Base-by-base conservation (phyloP, 2,888 invertebrate species). In the Timandra comae region DNA sequence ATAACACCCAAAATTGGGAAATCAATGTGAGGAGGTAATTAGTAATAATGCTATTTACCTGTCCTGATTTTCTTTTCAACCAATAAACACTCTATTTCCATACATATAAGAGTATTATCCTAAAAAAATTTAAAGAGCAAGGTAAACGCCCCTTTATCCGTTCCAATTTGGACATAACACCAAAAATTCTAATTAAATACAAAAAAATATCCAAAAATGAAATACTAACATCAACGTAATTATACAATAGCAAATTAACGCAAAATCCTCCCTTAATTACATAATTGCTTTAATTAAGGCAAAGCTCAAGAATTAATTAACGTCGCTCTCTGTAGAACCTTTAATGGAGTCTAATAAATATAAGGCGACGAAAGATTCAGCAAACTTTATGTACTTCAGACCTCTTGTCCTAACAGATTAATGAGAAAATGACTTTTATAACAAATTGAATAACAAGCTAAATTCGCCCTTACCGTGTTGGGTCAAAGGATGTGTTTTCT, bases 311-410 rank as follows among this genome's bases (percentile, higher is more conserved):
- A 50, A 52, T 55, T 57, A 60, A 62, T 62, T 58, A 49, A 56
- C 50, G 48, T 42, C 42, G 41, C 43, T 44, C 42, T 40, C 44
- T 2, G 11, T 41, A 48, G 44, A 49, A 31, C 45, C 38, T 48
- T 44, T 42, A 49, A 49, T 46, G 33, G 30, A 35, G 40, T 43
- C 49, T 56, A 60, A 58, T 61, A 63, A 57, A 58, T 57, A 57
- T 57, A 63, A 59, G 60, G 56, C 56, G 57, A 57, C 59, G 52
- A 59, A 63, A 57, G 64, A 59, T 62, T 68, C 58, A 46, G 52
- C 49, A 52, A 56, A 56, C 56, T 56, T 42, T 41, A 43, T 46
- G 33, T 48, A 44, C 48, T 38, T 42, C 34, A 46, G 24, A 24
- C 24, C 24, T 24, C 24, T 24, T 47, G 29, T 12, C 33, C 37